Percentiles rank a stretch among this genome's conserved stretches.
phyloP scores from a whole-genome alignment of 1,140 invertebrate genomes.

The Bombus pyrosoma region DNA sequence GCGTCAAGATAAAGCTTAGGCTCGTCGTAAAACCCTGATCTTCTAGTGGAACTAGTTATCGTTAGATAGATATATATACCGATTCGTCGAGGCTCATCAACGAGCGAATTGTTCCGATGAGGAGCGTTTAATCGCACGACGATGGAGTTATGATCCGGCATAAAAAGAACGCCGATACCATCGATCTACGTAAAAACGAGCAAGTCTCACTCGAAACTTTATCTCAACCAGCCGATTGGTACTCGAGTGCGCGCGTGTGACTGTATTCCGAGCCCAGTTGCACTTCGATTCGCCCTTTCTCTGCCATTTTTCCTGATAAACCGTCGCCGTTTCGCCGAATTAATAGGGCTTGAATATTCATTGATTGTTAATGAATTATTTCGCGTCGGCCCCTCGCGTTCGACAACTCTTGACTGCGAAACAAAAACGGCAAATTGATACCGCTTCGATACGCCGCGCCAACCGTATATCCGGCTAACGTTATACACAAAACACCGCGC shows the following conservation, averaged over 20 bases:
- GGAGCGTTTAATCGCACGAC: not conserved
- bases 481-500: not conserved
- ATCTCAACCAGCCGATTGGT: slow-evolving; percentile 9
- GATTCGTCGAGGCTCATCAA: not conserved
- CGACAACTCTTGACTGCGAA: slow-evolving; percentile 4
- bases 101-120: not conserved
- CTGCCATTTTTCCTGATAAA: not conserved
- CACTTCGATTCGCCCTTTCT: not conserved
- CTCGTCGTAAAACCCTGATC: not conserved
- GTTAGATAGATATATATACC: not conserved
- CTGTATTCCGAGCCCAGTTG: not conserved
- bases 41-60: not conserved
- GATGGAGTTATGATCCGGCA: not conserved
- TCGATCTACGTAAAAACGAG: not conserved
- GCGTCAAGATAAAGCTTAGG: not conserved
- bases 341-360: slow-evolving; percentile 64
- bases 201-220: not conserved
- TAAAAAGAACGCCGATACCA: not conserved
- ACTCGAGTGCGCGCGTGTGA: not conserved
- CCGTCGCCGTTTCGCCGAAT: slow-evolving; percentile 20
- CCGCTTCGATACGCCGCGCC: slow-evolving; percentile 8
- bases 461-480: slow-evolving; percentile 8
- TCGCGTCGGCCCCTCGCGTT: not conserved
- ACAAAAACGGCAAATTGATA: slow-evolving; percentile 60
- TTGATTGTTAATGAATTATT: slow-evolving; percentile 68